Base-by-base conservation (phyloP, 2,113 vertebrate species). In the Tychaedon coryphoeus region DNA sequence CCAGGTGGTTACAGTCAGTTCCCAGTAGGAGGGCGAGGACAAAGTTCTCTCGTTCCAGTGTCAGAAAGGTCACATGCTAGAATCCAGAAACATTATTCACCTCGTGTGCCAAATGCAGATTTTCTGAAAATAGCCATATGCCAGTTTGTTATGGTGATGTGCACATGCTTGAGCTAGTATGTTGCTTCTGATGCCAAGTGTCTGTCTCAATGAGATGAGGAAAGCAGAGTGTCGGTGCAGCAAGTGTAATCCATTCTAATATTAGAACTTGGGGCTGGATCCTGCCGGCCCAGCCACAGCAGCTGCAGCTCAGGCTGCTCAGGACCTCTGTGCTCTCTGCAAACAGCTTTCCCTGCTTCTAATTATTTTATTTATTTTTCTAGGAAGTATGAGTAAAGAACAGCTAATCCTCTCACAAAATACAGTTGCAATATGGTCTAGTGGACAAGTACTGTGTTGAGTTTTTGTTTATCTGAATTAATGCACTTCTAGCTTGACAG, bases 111-210 rank as follows among this genome's bases (percentile, higher is more conserved):
- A 94, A 95, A 73, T 45, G 70, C 60, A 92, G 90, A 87, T 92
- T 62, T 88, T 88, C 82, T 92, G 60, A 90, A 92, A 95, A 90
- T 58, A 96, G 86, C 93, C 84, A 71, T 93, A 60, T 95, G 93
- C 57, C 90, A 73, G 74, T 90, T 76, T 83, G 84, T 91, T 93
- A 64, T 31, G 79, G 88, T 91, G 92, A 91, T 95, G 81, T 95
- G 94, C 82, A 91, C 94, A 94, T 86, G 93, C 90, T 86, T 88
- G 80, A 93, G 53, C 75, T 94, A 66, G 64, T 90, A 3, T 75
- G 66, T 36, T 88, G 61, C 31, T 77, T 53, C 87, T 65, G n/a
- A 74, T 91, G 92, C 81, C 93, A 89, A 93, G 82, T 51, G 77
- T 73, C 29, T 94, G 43, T 69, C 71, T 95, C 65, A 71, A 45